phyloP scores from a whole-genome alignment of 2,888 invertebrate genomes.

The Eubasilissa splendida region DNA sequence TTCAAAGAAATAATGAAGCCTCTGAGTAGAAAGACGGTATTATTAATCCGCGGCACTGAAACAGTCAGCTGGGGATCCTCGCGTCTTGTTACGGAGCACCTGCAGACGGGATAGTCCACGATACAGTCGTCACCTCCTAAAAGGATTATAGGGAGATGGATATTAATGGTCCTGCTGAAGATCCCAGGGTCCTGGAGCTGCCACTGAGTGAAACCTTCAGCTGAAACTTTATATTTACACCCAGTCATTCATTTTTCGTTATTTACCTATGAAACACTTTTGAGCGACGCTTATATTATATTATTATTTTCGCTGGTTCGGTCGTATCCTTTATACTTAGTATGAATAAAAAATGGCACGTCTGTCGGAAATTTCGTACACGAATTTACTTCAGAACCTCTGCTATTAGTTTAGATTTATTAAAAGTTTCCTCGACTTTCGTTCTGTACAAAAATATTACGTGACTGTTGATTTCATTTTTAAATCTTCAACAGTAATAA shows the following conservation, averaged over 20 bases:
- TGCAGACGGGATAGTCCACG: not conserved
- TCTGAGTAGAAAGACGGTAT: not conserved
- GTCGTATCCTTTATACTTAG: no score
- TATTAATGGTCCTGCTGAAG: constrained; percentile 9
- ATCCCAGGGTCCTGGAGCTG: not conserved
- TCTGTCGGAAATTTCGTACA: no score
- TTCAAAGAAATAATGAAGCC: not conserved
- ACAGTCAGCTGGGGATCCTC: not conserved
- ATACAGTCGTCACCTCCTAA: constrained; percentile 35
- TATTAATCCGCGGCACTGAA: not conserved
- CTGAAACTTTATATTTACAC: not conserved
- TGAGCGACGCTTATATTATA: no score
- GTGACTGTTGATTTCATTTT: no score
- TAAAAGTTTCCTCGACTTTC: no score
- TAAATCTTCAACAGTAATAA: no score
- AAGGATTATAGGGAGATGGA: constrained; percentile 27
- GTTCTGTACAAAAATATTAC: no score
- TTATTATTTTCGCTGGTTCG: no score
- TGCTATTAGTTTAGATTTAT: no score
- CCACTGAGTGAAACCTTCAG: constrained; percentile 5
- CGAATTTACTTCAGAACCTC: no score
- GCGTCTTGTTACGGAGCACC: not conserved
- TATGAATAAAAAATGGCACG: no score
- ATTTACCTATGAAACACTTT: no score
- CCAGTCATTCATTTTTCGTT: not conserved